Evolutionary conservation across 2,888 invertebrate species (phyloP), one percentile per base, ranked within the genome.

Genomic region (Anodontia alba): DNA sequence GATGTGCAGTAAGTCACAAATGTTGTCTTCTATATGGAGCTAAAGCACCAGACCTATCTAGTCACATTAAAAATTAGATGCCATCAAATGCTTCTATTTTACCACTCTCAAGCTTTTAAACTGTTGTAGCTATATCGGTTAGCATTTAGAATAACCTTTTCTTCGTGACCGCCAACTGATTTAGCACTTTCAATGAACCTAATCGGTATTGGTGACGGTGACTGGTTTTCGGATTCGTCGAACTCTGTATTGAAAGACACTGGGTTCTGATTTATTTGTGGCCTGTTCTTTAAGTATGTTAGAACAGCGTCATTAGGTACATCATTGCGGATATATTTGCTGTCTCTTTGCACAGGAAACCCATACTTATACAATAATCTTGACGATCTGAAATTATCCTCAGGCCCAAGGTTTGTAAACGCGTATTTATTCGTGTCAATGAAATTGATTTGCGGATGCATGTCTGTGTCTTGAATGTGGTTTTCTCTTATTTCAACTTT

Each of bases 241-340:
- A 42, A 74, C 0, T 12, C 54, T n/a, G 77, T 54, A 3, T 71
- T 74, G 26, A 78, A 79, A 1, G 38, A 33, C 7, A 83, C 57
- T 20, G 42, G 62, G 20, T 46, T 57, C 7, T 78, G 54, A 12
- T 20, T 12, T 1, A 43, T 36, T 0, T 69, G 26, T 33, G 66
- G 68, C 42, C 74, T 69, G 23, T 68, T 73, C n/a, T 51, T 69
- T 10, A 78, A 67, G 49, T 78, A 75, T 2, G 66, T 49, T 7
- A 75, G 20, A n/a, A 80, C 78, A 20, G 78, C 70, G 54, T 78
- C 73, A 29, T 80, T 68, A 23, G 78, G 67, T 1, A 72, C 42
- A 36, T 54, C 80, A 31, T 75, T 31, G 12, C 31, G 26, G 1
- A 66, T 51, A 49, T 80, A 70, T 54, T 77, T 71, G 33, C 77